Conservation (phyloP, 2,888 invertebrate species). For the Brassicogethes aeneus region DNA sequence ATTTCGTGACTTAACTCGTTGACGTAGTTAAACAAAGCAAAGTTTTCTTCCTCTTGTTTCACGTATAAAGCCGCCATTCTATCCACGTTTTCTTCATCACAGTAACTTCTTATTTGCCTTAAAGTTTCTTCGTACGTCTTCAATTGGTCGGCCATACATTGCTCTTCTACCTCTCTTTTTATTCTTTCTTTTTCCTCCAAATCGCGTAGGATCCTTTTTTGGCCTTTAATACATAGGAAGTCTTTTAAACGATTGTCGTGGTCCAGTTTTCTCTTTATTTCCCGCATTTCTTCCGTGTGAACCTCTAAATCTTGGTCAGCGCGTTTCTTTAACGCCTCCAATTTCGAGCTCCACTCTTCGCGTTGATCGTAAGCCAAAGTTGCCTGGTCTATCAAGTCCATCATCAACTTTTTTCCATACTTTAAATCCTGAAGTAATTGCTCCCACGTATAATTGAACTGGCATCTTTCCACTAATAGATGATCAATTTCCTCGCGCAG, state of each 20-base stretch:
- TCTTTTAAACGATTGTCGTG: slow-evolving; percentile 77
- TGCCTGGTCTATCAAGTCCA: slow-evolving; percentile 80
- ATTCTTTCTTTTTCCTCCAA: slow-evolving; percentile 65
- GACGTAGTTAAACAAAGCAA: slow-evolving; percentile 84
- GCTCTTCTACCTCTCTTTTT: slow-evolving; percentile 57
- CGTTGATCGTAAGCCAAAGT: slow-evolving; percentile 84
- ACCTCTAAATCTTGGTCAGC: slow-evolving; percentile 62
- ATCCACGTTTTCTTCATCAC: slow-evolving; percentile 58
- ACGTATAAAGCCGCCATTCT: slow-evolving; percentile 65
- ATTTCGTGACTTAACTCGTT: slow-evolving; percentile 82
- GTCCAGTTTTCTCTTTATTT: slow-evolving; percentile 75
- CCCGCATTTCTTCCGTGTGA: slow-evolving; percentile 75
- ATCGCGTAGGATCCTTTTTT: slow-evolving; percentile 63
- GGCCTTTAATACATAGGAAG: slow-evolving; percentile 78
- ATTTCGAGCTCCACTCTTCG: slow-evolving; percentile 71
- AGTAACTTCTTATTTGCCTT: slow-evolving; percentile 56
- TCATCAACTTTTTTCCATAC: slow-evolving; percentile 71
- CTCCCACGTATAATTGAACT: slow-evolving; percentile 76
- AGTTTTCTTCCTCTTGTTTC: slow-evolving; percentile 83
- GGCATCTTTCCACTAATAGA: slow-evolving; percentile 70
- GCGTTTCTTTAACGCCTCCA: slow-evolving; percentile 70
- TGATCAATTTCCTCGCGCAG: slow-evolving; percentile 74
- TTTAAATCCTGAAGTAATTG: slow-evolving; percentile 66
- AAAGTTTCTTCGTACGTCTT: slow-evolving; percentile 68
- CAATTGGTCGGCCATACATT: slow-evolving; percentile 61